A percentile compares a stretch with the other conserved stretches of the same genome.
Evolutionary conservation across 2,113 vertebrate species (phyloP).

Genomic region (Silurus meridionalis): DNA sequence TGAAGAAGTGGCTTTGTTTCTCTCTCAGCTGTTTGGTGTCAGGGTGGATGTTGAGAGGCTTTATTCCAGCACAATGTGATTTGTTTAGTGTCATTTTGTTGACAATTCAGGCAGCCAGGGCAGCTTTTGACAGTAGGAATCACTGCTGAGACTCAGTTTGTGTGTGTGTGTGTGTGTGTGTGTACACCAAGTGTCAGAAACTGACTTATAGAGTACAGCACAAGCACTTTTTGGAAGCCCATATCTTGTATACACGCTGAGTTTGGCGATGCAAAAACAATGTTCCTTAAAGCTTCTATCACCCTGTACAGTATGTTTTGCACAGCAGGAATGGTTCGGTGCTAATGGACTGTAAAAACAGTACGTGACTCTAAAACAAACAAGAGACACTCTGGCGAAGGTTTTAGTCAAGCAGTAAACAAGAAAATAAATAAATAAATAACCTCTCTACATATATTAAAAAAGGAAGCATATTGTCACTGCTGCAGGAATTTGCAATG

Average conservation of each 20-base stretch:
- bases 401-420: neutral
- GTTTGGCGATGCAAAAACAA: neutral
- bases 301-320: neutral
- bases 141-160: neutral
- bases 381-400: neutral
- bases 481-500: too few species aligned
- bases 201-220: neutral
- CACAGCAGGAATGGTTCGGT: neutral
- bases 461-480: too few species aligned
- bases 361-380: neutral
- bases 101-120: slow-evolving; percentile 27
- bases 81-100: slow-evolving; percentile 44
- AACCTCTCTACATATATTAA: too few species aligned
- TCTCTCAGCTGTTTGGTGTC: neutral
- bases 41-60: slow-evolving; percentile 16
- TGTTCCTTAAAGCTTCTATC: neutral
- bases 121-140: slow-evolving; percentile 13
- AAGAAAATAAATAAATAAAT: neutral
- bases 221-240: neutral
- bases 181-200: neutral
- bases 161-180: slow-evolving; percentile 15
- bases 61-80: slow-evolving; percentile 14
- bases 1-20: neutral
- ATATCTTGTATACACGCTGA: neutral
- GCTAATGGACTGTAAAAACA: neutral